Evolutionary conservation across 2,888 invertebrate genomes (phyloP).

Genomic region (Limnephilus rhombicus): DNA sequence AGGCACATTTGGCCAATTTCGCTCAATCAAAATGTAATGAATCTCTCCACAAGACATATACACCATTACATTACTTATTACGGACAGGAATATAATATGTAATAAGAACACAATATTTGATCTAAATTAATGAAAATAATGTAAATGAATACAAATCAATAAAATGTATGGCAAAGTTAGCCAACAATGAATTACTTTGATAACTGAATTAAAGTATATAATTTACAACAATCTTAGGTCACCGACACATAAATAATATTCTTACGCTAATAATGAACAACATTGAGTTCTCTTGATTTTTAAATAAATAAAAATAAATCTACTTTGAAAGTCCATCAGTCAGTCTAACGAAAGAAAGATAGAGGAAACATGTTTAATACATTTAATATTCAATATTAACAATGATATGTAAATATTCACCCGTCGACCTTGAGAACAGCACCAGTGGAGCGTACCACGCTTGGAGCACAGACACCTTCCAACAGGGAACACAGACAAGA

Average conservation of each 20-base stretch:
- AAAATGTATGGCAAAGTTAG: conserved; percentile 9
- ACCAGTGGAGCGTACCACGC: neutral
- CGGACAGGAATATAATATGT: neutral
- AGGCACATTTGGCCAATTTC: neutral
- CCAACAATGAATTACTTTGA: conserved; percentile 23
- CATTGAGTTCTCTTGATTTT: conserved; percentile 52
- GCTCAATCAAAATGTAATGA: neutral
- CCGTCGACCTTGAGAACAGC: conserved; percentile 51
- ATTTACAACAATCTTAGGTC: conserved; percentile 40
- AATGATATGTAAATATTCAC: conserved; percentile 60
- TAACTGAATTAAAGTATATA: neutral
- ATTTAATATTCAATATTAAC: conserved; percentile 52
- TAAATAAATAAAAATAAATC: conserved; percentile 51
- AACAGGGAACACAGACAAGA: neutral
- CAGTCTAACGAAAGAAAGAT: conserved; percentile 39
- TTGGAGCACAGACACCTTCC: conserved; percentile 9
- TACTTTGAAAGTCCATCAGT: conserved; percentile 38
- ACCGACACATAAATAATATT: conserved; percentile 51
- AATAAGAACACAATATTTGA: conserved; percentile 19
- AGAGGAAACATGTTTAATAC: conserved; percentile 16
- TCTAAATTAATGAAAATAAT: conserved; percentile 29
- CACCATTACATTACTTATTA: conserved; percentile 8
- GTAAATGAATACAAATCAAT: conserved; percentile 13
- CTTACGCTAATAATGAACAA: conserved; percentile 53
- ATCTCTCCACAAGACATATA: conserved; percentile 17